Evolutionary conservation across 30 jellyfish, hydroid and myxozoan species (phyloP).

Genomic region (Hydra vulgaris): DNA sequence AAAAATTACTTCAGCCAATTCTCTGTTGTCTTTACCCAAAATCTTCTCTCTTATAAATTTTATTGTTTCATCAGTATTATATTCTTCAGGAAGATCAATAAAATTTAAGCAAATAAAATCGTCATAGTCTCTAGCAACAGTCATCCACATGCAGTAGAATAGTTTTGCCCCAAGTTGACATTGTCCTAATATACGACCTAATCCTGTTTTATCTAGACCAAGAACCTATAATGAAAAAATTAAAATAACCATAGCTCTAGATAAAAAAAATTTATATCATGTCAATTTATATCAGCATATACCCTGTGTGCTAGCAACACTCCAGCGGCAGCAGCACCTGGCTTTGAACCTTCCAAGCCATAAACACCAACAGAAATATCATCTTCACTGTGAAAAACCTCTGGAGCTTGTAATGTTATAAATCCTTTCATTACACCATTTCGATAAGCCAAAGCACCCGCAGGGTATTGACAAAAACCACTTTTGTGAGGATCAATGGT

Average conservation of each 20-base stretch:
- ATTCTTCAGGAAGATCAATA: conserved; percentile 12
- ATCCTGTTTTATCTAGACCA: conserved; percentile 39
- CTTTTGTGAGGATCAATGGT: conserved; percentile 58
- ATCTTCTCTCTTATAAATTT: conserved; percentile 30
- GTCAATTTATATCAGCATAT: not conserved
- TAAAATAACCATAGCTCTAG: not conserved
- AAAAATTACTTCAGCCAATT: conserved; percentile 12
- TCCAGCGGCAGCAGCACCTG: conserved; percentile 75
- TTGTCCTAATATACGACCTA: conserved; percentile 54
- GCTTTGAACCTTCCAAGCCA: conserved; percentile 62
- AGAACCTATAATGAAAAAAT: conserved; percentile 36
- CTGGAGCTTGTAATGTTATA: conserved; percentile 41
- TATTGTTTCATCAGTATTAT: not conserved
- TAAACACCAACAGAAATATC: conserved; percentile 44
- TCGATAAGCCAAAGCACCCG: conserved; percentile 57
- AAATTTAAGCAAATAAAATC: conserved; percentile 40
- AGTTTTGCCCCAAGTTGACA: conserved; percentile 46
- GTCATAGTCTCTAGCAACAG: conserved; percentile 41
- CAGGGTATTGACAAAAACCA: conserved; percentile 55
- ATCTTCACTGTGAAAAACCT: conserved; percentile 41
- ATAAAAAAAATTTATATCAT: not conserved
- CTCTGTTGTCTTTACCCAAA: conserved; percentile 34
- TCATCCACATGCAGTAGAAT: conserved; percentile 57
- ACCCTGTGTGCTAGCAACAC: conserved; percentile 50
- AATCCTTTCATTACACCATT: conserved; percentile 49